phyloP scores from a whole-genome alignment of 2,797 vertebrate genomes.

The Phrynocephalus vlangalii region DNA sequence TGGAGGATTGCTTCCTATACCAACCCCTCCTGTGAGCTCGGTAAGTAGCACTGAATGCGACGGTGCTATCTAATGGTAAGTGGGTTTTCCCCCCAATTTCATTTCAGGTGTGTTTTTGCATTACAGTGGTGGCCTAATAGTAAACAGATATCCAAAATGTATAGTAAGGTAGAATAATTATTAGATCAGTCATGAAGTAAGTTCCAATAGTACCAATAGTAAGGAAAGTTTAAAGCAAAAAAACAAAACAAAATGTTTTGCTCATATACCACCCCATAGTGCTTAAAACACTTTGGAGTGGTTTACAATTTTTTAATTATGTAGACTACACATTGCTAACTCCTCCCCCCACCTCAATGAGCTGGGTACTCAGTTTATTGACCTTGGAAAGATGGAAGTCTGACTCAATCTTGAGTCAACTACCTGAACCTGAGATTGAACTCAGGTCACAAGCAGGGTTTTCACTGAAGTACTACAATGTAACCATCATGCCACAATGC shows the following conservation, averaged over 20 bases:
- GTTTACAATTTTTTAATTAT: too few relatives aligned
- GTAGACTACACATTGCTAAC: too few relatives aligned
- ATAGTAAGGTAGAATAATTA: not conserved
- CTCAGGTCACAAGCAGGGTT: not conserved
- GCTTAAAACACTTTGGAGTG: too few relatives aligned
- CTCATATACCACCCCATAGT: too few relatives aligned
- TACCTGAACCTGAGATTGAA: too few relatives aligned
- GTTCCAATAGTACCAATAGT: not conserved
- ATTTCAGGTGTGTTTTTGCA: not conserved
- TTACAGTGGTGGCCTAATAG: not conserved
- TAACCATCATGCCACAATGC: not conserved
- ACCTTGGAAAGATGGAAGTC: too few relatives aligned
- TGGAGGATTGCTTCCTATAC: conserved; percentile 93
- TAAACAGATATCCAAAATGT: not conserved
- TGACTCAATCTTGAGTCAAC: too few relatives aligned
- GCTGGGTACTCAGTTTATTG: too few relatives aligned
- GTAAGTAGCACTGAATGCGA: conserved; percentile 78
- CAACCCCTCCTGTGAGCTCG: conserved; percentile 88
- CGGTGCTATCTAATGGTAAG: not conserved
- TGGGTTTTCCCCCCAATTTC: not conserved
- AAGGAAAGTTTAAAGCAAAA: too few relatives aligned
- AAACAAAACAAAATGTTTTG: too few relatives aligned
- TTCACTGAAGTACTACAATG: too few relatives aligned
- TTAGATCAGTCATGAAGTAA: not conserved
- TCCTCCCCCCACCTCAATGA: too few relatives aligned